These are phyloP conservation scores for Furcula furcula DNA, from an alignment of 2,888 invertebrate genomes.

Conservation along the genomic window DNA sequence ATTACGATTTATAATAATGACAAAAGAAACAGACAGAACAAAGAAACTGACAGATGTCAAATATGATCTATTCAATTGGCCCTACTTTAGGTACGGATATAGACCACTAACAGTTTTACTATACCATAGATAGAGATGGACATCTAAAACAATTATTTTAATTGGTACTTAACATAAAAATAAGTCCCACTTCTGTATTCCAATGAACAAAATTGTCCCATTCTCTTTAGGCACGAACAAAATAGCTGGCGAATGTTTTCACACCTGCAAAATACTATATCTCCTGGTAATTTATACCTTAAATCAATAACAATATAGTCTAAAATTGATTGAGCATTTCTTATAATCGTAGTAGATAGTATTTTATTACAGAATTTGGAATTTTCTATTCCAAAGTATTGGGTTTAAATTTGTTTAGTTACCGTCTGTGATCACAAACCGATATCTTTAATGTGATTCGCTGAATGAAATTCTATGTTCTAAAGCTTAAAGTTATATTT, in stretches of 20 bases:
- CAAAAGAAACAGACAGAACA: too few relatives aligned
- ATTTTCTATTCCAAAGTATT: conserved; percentile 61
- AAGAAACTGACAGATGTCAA: too few relatives aligned
- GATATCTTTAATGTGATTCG: conserved; percentile 6
- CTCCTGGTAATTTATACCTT: conserved; percentile 27
- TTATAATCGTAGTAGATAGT: conserved; percentile 43
- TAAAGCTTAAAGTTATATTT: conserved; percentile 22
- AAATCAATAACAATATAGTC: conserved; percentile 12
- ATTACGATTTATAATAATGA: too few relatives aligned
- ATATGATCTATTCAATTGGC: too few relatives aligned
- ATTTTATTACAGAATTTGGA: conserved; percentile 64
- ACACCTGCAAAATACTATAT: conserved; percentile 46
- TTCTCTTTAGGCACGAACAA: conserved; percentile 42
- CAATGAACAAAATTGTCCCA: conserved; percentile 71
- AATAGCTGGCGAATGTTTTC: conserved; percentile 59
- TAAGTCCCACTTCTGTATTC: conserved; percentile 62
- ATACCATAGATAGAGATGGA: too few relatives aligned
- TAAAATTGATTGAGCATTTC: conserved; percentile 16
- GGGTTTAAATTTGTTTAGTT: conserved; percentile 67
- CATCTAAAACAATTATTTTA: conserved; percentile 53
- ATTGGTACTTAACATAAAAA: conserved; percentile 67
- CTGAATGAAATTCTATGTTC: conserved; percentile 22
- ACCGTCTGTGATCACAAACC: conserved; percentile 36
- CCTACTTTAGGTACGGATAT: too few relatives aligned
- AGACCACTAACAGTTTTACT: too few relatives aligned